Conservation (phyloP, 2,797 vertebrate species). For the Ibycter americanus region DNA sequence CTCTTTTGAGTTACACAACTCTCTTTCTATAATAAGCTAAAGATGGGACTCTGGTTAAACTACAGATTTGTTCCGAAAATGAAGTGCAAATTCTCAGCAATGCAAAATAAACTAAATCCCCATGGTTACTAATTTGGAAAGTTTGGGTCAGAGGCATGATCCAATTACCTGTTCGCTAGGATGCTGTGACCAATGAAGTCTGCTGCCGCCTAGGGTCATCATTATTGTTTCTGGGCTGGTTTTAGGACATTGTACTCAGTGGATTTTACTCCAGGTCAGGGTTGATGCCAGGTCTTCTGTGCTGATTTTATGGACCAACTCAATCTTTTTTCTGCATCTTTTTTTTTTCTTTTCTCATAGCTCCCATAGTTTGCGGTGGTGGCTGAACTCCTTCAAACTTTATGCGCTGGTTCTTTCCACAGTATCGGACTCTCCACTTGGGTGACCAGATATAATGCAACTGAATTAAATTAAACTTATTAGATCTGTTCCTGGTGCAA, state of each 20-base stretch:
- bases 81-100: background rate
- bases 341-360: background rate
- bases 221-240: background rate
- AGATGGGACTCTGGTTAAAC: constrained; percentile 4
- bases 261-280: background rate
- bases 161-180: background rate
- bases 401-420: background rate
- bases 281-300: background rate
- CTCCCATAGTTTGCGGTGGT: background rate
- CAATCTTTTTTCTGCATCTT: background rate
- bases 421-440: rapidly evolving
- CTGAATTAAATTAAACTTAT: background rate
- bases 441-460: background rate
- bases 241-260: background rate
- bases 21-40: constrained; percentile 60
- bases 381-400: constrained; percentile 51
- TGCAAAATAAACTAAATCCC: background rate
- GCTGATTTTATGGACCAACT: constrained; percentile 33
- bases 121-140: background rate
- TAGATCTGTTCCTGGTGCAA: background rate
- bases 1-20: background rate
- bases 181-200: background rate
- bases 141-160: background rate
- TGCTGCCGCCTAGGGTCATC: background rate
- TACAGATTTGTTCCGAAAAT: constrained; percentile 14